phyloP scores from a whole-genome alignment of 2,113 vertebrate species.

The Centrocercus urophasianus region DNA sequence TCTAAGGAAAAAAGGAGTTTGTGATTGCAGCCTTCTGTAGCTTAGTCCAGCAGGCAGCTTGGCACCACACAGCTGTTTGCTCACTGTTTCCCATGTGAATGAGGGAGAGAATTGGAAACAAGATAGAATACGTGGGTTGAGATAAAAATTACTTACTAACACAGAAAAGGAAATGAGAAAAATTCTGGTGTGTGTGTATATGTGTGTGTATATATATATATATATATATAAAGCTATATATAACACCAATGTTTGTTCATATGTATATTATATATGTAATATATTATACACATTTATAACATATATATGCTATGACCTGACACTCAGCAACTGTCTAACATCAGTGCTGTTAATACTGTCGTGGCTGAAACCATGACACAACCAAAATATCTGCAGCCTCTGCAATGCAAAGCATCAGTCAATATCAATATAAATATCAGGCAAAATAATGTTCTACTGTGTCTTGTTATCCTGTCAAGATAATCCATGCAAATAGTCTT shows the following conservation, averaged over 20 bases:
- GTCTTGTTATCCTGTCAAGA: slow-evolving; percentile 56
- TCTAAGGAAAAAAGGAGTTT: not conserved
- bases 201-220: no score
- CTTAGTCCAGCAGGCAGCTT: not conserved
- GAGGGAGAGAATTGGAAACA: not conserved
- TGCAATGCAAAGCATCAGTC: not conserved
- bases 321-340: not conserved
- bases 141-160: not conserved
- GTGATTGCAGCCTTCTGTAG: not conserved
- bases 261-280: no score
- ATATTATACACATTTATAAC: no score
- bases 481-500: slow-evolving; percentile 63
- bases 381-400: not conserved
- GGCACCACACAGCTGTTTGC: not conserved
- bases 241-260: no score
- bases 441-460: slow-evolving; percentile 25
- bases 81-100: not conserved
- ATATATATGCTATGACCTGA: no score
- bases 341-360: not conserved
- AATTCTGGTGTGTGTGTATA: not conserved
- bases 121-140: not conserved
- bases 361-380: not conserved
- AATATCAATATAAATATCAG: slow-evolving; percentile 1
- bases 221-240: no score
- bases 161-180: not conserved